Evolutionary conservation across 2,113 vertebrate genomes (phyloP).

Genomic region (Corvus hawaiiensis): DNA sequence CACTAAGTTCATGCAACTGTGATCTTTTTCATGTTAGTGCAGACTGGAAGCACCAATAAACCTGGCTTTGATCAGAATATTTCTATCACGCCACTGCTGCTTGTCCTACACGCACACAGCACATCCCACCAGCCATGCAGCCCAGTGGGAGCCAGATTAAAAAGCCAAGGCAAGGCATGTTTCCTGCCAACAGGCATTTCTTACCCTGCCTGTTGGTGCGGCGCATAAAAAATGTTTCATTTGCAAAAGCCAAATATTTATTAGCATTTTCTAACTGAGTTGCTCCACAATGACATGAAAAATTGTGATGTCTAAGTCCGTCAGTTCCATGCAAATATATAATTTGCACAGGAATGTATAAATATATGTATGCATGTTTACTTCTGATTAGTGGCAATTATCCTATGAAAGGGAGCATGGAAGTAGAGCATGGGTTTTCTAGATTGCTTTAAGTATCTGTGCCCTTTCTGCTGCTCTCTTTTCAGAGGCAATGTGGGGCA

Average conservation of each 20-base stretch:
- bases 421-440: slow-evolving; percentile 19
- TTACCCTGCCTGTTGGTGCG: not conserved
- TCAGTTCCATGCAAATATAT: slow-evolving; percentile 55
- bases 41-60: not conserved
- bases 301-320: slow-evolving; percentile 23
- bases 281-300: slow-evolving; percentile 7
- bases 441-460: not conserved
- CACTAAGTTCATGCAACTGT: not conserved
- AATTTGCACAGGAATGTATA: slow-evolving; percentile 54
- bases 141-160: not conserved
- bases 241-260: slow-evolving; percentile 22
- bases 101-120: not conserved
- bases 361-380: slow-evolving; percentile 15
- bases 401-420: slow-evolving; percentile 26
- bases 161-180: not conserved
- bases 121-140: not conserved
- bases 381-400: slow-evolving; percentile 63
- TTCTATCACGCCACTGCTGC: not conserved
- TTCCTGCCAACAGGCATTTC: not conserved
- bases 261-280: not conserved
- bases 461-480: not conserved
- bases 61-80: not conserved
- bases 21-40: not conserved
- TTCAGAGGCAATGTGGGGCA: not conserved
- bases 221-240: not conserved